Evolutionary conservation across 1,140 invertebrate species (phyloP), one percentile per base, ranked within the genome.

Genomic region (Lysiphlebus fabarum): DNA sequence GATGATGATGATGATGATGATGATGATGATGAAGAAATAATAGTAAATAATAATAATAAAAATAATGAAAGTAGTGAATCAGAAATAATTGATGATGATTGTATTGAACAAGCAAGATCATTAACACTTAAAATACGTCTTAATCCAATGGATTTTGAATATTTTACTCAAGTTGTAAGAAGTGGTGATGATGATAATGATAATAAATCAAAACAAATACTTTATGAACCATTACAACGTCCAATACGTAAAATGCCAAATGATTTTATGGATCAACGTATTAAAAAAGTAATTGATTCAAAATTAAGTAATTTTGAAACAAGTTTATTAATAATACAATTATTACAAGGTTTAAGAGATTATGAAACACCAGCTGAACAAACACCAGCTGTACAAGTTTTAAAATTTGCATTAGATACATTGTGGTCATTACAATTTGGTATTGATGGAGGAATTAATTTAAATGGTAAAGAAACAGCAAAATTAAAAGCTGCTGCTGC

Each of bases 111-210:
- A 6, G 65, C 81, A 6, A 77, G 80, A 4, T 83, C 82, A 0
- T 70, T 82, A 41, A 78, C 80, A 0, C 71, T 86, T 9, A 85
- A 84, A 65, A 82, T 86, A 17, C 75, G 79, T 34, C 65, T 84
- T 3, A 83, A 85, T 48, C 80, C 81, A n/a, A 84, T 85, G 75
- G 84, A 86, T 61, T 86, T 87, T 65, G 82, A 85, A 47, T 87
- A 87, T 62, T 87, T 87, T 65, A 82, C 84, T 33, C 82, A 81
- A 0, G 75, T 83, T 0, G 69, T 84, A 0, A 70, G 82, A 1
- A 84, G 83, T 58, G 81, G 85, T 37, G 82, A 82, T 59, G 85
- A 86, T 11, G 17, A 26, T 26, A 42, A 86, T 11, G 17, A 26
- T 26, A 42, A 60, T 47, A 57, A 14, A 45, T 71, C 67, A 62